phyloP scores from a whole-genome alignment of 2,797 vertebrate species.

The Tiaroga cobitis region DNA sequence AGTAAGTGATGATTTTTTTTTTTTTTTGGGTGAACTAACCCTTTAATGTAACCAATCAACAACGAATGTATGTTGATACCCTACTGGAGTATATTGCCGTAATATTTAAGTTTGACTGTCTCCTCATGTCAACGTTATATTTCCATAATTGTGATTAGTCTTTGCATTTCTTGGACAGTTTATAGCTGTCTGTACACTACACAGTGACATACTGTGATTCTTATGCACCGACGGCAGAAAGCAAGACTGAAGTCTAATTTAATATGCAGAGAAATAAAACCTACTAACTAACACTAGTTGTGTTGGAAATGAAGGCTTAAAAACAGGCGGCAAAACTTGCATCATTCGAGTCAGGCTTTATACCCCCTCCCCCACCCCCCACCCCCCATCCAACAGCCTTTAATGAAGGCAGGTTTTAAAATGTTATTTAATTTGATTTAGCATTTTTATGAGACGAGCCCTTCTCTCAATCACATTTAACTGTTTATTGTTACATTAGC shows the following conservation, averaged over 20 bases:
- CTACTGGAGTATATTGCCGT: neutral
- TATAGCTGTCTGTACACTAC: neutral
- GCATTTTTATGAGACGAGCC: slow-evolving; percentile 79
- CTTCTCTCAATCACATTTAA: slow-evolving; percentile 79
- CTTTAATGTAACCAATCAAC: neutral
- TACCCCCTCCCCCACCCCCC: neutral
- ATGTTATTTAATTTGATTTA: slow-evolving; percentile 83
- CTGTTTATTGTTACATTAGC: slow-evolving; percentile 78
- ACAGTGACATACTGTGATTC: neutral
- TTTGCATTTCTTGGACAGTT: neutral
- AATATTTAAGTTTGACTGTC: neutral
- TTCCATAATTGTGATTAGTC: neutral
- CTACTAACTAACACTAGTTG: slow-evolving; percentile 30
- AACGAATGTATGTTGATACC: neutral
- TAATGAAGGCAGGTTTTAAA: slow-evolving; percentile 75
- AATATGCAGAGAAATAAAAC: neutral
- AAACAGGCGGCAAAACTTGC: neutral
- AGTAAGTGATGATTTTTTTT: neutral
- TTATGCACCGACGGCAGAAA: neutral
- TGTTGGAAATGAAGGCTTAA: slow-evolving; percentile 50
- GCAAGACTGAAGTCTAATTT: neutral
- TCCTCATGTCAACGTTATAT: neutral
- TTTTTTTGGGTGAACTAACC: neutral
- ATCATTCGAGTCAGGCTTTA: neutral
- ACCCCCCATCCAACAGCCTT: slow-evolving; percentile 48